Percentiles rank a stretch among this genome's conserved stretches.
Evolutionary conservation across 2,113 vertebrate species (phyloP).

Genomic region (Falco punctatus): DNA sequence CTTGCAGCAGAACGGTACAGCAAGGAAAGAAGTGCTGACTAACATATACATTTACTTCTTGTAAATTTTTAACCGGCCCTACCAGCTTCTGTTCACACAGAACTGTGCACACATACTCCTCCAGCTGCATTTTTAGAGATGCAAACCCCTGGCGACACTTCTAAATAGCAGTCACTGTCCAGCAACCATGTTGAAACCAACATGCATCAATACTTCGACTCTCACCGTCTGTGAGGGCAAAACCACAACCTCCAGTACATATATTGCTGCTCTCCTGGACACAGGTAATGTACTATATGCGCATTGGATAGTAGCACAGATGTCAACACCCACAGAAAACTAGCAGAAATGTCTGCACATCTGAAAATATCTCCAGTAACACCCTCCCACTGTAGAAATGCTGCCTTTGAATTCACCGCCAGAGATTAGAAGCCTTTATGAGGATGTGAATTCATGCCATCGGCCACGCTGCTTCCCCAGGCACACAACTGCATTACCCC

Average conservation of each 20-base stretch:
- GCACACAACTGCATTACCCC: not conserved
- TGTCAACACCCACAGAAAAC: not conserved
- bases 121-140: not conserved
- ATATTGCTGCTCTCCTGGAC: not conserved
- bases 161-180: not conserved
- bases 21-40: not conserved
- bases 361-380: not conserved
- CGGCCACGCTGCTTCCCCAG: not conserved
- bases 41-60: fast-evolving
- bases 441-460: not conserved
- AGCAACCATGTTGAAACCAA: not conserved
- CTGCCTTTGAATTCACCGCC: not conserved
- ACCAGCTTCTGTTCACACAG: not conserved
- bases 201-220: not conserved
- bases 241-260: not conserved
- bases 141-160: not conserved
- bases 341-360: not conserved
- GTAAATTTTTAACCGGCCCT: not conserved
- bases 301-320: not conserved
- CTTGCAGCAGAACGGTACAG: not conserved
- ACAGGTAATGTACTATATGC: fast-evolving
- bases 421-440: not conserved
- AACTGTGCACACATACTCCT: not conserved
- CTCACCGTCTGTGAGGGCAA: fast-evolving
- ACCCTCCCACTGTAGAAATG: not conserved